Evolutionary conservation across 2,797 vertebrate genomes (phyloP), one percentile per base, ranked within the genome.

Genomic region (Rallus crepitans): DNA sequence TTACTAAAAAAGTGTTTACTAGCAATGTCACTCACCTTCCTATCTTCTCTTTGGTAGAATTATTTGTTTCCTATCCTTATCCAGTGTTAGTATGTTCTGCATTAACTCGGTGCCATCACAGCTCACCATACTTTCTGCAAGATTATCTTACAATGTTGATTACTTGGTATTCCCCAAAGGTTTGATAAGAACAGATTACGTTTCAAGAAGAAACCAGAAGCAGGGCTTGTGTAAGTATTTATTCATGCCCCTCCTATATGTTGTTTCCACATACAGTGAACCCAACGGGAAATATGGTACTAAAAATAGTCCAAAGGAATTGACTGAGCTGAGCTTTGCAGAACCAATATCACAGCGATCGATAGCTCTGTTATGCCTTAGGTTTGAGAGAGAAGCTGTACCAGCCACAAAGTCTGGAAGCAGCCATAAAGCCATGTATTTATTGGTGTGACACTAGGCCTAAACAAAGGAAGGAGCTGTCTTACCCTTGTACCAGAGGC

Each of bases 261-360:
- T 56, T 48, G 27, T 76, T 86, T 30, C 48, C 56, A 60, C 66
- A 28, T 79, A 63, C 91, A 76, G 30, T 30, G 60, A 82, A 79
- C 17, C 61, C 50, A 42, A 7, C 25, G 92, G 89, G 87, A 90
- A 91, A 81, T 81, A 47, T 40, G 27, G 59, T 16, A 14, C 93
- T 90, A 82, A 96, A 95, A 94, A 93, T 90, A 91, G 90, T 28
- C 31, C 12, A 45, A 35, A 87, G 82, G 63, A 87, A 94, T 93
- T 90, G 95, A 90, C 88, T 70, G 55, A 82, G 68, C 85, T 55
- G 82, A 70, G 73, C 63, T 70, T 65, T 31, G 12, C n/a, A 42
- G 69, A 30, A 24, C 1, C 12, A 37, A 37, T 72, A 17, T 8
- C 59, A n/a, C 19, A 12, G 14, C 5, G 93, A 94, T 96, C 93